Evolutionary conservation across 2,888 invertebrate species (phyloP).

Genomic region (Andricus curvator): DNA sequence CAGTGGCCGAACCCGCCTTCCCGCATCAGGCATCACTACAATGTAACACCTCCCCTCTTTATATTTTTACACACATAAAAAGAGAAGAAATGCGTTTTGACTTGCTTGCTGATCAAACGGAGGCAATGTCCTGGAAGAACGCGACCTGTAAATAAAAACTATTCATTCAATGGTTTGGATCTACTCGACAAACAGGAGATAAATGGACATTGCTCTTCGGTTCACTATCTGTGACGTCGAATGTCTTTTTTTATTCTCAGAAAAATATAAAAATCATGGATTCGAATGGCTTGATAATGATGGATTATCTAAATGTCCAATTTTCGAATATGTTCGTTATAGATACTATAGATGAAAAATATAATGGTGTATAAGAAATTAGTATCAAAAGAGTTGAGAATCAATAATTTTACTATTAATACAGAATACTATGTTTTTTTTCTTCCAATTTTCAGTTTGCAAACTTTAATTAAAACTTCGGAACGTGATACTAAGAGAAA

Average conservation of each 20-base stretch:
- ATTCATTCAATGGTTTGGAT: conserved; percentile 39
- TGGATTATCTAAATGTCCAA: background rate
- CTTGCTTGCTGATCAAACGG: conserved; percentile 32
- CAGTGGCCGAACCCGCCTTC: conserved; percentile 70
- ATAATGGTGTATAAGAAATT: background rate
- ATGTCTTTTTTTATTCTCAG: conserved; percentile 27
- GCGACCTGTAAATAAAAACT: conserved; percentile 49
- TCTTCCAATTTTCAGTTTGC: too few species aligned
- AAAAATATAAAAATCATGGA: conserved; percentile 26
- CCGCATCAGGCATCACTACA: conserved; percentile 72
- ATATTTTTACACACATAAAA: conserved; percentile 44
- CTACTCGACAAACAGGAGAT: conserved; percentile 62
- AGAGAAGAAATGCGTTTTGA: conserved; percentile 42
- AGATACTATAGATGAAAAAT: background rate
- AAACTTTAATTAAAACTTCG: too few species aligned
- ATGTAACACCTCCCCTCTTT: conserved; percentile 49
- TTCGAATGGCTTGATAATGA: conserved; percentile 25
- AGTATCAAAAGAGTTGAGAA: background rate
- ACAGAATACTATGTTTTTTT: too few species aligned
- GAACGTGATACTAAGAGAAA: too few species aligned
- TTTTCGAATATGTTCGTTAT: conserved; percentile 1
- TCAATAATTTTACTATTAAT: background rate
- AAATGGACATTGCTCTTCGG: conserved; percentile 61
- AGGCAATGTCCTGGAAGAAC: conserved; percentile 54
- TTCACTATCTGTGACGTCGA: conserved; percentile 31